Evolutionary conservation across 2,797 vertebrate species (phyloP), one percentile per base, ranked within the genome.

Genomic region (Rhabdophis nuchalis): DNA sequence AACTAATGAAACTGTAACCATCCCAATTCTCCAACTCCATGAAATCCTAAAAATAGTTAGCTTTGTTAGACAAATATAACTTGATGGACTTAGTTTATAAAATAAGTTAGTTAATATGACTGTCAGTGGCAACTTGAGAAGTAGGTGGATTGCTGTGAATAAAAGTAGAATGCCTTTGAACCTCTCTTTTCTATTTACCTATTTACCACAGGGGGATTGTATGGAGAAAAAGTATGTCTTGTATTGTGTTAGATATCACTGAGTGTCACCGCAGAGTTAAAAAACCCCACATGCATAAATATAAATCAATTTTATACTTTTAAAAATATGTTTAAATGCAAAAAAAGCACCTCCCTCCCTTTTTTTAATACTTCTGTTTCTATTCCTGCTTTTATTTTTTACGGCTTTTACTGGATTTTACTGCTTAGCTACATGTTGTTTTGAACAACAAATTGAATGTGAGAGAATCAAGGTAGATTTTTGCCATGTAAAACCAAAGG

Each of bases 331-430:
- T 91, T 91, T 93, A 89, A 95, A 92, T 89, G 91, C 93, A 93
- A 86, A 90, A 90, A 90, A 87, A 93, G 93, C 89, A 32, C 93
- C n/a, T n/a, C 85, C 91, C 53, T 87, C 29, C 91, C 53, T 88
- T 20, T 82, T 86, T 25, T 92, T 72, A 12, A 27, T 85, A 89
- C 8, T 88, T 89, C 88, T 64, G 72, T 18, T 4, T 93, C 92
- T 90, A n/a, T 82, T 85, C 94, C 89, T 89, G 61, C n/a, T 36
- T 29, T 90, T 92, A 58, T 58, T 93, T 91, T 89, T 94, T 93
- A 68, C 36, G 90, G n/a, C 64, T 72, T 92, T 95, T 95, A 95
- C 90, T 93, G 90, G 41, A 95, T 91, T 93, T 95, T 92, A 89
- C 92, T 92, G 68, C 89, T 20, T 85, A 94, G 86, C 72, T 90